Base-by-base conservation (phyloP, 2,888 invertebrate genomes). In the Drosophila colorata region DNA sequence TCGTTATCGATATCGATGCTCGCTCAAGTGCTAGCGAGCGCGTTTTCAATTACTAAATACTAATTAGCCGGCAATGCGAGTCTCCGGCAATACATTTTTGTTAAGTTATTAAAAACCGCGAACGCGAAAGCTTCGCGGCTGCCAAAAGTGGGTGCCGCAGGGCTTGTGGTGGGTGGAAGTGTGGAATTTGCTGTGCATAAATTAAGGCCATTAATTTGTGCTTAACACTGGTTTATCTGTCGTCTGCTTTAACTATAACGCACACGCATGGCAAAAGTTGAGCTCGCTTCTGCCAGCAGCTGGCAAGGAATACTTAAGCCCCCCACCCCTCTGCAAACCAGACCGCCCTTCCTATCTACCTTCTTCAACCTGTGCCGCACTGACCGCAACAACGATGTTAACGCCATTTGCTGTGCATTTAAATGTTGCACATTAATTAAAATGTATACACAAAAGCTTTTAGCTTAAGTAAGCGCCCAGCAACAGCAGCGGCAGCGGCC, bases 361-460 rank as follows among this genome's bases (percentile, higher is more conserved):
- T 57, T 38, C 33, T 37, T 23, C 14, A 51, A 69, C 69, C 70
- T 69, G 60, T 44, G 44, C 55, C 46, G 25, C 47, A 41, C 53
- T 75, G 76, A 56, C 70, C 58, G 61, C 66, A 47, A 57, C 48
- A 58, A 69, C 64, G 71, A 38, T 63, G 77, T 71, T 58, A 70
- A 64, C 61, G 77, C 64, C 79, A 60, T 69, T 83, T 69, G 70
- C 86, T 76, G 70, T 88, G 88, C 83, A 88, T 83, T 83, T 83
- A 88, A 79, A 87, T 87, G 85, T 78, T 88, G 89, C 87, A 87
- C 81, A 87, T 84, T 85, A 85, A 85, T 85, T 87, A 88, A 85
- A 85, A 85, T 85, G 85, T 85, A 85, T 85, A 89, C 79, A 74
- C 85, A 85, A 85, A 85, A 85, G 85, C 85, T 85, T 85, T 85